Evolutionary conservation across 2,797 vertebrate species (phyloP), one percentile per base, ranked within the genome.

Genomic region (Astyanax mexicanus): DNA sequence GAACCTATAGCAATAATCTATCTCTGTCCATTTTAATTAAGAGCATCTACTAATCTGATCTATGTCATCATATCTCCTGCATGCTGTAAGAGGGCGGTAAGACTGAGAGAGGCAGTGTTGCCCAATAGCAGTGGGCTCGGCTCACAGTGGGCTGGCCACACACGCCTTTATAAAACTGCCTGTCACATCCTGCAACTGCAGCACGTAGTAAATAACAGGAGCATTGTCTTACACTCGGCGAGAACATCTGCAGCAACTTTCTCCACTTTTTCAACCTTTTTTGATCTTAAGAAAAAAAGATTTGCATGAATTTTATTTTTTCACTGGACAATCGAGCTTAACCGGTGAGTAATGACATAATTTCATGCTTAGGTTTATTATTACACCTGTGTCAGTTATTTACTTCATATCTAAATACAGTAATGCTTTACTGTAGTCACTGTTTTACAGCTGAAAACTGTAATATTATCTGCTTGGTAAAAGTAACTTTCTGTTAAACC

Each of bases 141-240:
- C 37, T 71, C 49, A 66, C 78, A 89, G 89, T 88, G 92, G 93
- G 92, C 81, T 37, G 90, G 85, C 1, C 83, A 66, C 81, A 57
- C 73, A 47, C 77, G 79, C 54, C 91, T 92, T 91, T 91, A 93
- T 92, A 93, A 92, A 84, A 84, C 82, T 87, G 86, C 81, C 84
- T 83, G 86, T 82, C 25, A 87, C 88, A 87, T 89, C 89, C 90
- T 81, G 90, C 85, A 77, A 81, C 62, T 38, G 72, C 76, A 58
- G 75, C 89, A 87, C 84, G 82, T 85, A 86, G 77, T 89, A 88
- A 92, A 89, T 87, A 92, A 88, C 88, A 80, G 23, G 72, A 55
- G 38, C 54, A 40, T 47, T 44, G 69, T 35, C 62, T 40, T 23
- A 45, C n/a, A 45, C 23, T 25, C 44, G 15, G 27, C 23, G 55